These are phyloP conservation scores for Rhorus exstirpatorius DNA, from an alignment of 2,888 invertebrate genomes.

Conservation along the genomic window DNA sequence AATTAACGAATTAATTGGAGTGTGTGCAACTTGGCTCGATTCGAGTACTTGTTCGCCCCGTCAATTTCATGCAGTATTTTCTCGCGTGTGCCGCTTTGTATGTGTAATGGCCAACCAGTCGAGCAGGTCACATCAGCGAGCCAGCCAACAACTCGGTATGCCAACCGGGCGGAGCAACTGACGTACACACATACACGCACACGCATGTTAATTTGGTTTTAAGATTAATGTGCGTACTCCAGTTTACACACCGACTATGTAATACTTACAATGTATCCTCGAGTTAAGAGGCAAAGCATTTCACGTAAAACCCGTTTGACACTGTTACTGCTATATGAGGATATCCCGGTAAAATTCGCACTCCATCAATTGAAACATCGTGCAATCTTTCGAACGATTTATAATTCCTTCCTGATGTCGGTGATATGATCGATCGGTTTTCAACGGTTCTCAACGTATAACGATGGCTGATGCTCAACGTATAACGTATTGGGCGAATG, in stretches of 20 bases:
- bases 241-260: constrained; percentile 20
- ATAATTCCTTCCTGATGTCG: not conserved
- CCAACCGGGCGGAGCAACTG: constrained; percentile 10
- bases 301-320: not conserved
- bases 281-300: not conserved
- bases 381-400: constrained; percentile 8
- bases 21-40: constrained; percentile 73
- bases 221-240: constrained; percentile 49
- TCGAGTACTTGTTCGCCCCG: constrained; percentile 59
- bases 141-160: constrained; percentile 13
- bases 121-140: constrained; percentile 38
- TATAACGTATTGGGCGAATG: not conserved
- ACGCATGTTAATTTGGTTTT: constrained; percentile 28
- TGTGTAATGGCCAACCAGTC: constrained; percentile 27
- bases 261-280: constrained; percentile 15
- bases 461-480: not conserved
- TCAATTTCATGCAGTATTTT: constrained; percentile 40
- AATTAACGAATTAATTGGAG: constrained; percentile 77
- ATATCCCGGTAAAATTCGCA: constrained; percentile 19
- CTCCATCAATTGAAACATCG: constrained; percentile 16
- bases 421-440: not conserved
- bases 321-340: not conserved
- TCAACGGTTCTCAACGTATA: not conserved
- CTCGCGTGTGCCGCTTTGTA: constrained; percentile 55
- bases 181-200: constrained; percentile 30